Evolutionary conservation across 2,113 vertebrate genomes (phyloP), one percentile per base, ranked within the genome.

Genomic region (Typhlomys cinereus): DNA sequence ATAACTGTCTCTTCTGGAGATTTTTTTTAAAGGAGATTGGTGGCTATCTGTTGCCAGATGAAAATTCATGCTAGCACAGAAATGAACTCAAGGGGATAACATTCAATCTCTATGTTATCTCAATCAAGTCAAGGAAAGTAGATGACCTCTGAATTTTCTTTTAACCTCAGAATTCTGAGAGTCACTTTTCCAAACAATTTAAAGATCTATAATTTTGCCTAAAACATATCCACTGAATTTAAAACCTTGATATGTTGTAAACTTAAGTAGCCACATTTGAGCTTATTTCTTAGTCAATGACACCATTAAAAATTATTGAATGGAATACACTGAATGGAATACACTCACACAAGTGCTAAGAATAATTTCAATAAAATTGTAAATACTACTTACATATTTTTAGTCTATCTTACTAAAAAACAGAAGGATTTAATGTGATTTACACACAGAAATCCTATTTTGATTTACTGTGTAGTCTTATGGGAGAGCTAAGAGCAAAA

Each of bases 1-100:
- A 92, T 21, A 85, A 73, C 39, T 61, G 9, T 61, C 92, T 31
- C 79, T 91, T 95, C 70, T 95, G 79, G 50, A 93, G 34, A 81
- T 79, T 92, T 79, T 86, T 91, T 50, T 83, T 34, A 36, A 71
- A 67, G n/a, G 59, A 78, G 27, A 85, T 61, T 66, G 50, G 25
- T 89, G 7, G 17, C 7, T 90, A 50, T 86, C 14, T 88, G 15
- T 71, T 89, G 11, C 20, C 44, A 91, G 44, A 75, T 36, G 91
- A 90, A 89, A 89, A 31, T 86, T 80, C 89, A 66, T 82, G 39
- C 71, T 88, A 89, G 70, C 12, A 8, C 75, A 86, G 14, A 18
- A 29, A 86, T 93, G 79, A 92, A 89, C 61, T 85, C 76, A 71
- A 93, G 8, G 18, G 54, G 92, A 90, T 88, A n/a, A 8, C 75